Evolutionary conservation across 2,888 invertebrate species (phyloP).

Genomic region (Cremastinae sp.): DNA sequence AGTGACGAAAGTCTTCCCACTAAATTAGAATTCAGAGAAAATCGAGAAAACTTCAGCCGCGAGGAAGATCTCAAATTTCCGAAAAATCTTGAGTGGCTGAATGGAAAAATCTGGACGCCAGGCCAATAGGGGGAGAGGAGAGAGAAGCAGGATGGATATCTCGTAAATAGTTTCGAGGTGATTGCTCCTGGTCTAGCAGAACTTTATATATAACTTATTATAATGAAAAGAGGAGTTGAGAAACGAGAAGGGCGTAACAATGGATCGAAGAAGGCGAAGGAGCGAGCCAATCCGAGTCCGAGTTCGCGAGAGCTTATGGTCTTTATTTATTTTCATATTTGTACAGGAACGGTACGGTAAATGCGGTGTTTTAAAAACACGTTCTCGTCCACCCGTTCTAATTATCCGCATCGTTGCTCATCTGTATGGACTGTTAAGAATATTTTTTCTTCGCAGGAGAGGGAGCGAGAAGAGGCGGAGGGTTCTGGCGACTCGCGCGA

Average conservation of each 20-base stretch:
- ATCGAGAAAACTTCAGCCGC: constrained; percentile 27
- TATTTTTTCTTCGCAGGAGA: constrained; percentile 24
- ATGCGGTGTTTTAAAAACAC: constrained; percentile 27
- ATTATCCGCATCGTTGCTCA: constrained; percentile 51
- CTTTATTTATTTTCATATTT: too few species aligned
- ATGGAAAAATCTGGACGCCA: constrained; percentile 16
- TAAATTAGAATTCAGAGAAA: too few species aligned
- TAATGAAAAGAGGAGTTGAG: too few species aligned
- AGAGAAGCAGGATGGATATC: constrained; percentile 14
- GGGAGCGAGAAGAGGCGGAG: constrained; percentile 19
- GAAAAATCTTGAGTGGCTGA: not conserved
- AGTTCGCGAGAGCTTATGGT: too few species aligned
- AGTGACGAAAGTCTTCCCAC: too few species aligned
- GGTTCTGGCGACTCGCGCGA: constrained; percentile 45
- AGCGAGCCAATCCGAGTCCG: not conserved
- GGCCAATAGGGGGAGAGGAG: constrained; percentile 17
- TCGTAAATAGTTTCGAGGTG: constrained; percentile 47
- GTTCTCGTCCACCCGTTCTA: constrained; percentile 39
- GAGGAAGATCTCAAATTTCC: constrained; percentile 50
- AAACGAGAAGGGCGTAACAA: not conserved
- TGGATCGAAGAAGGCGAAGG: not conserved
- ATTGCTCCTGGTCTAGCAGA: constrained; percentile 35
- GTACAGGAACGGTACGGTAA: too few species aligned
- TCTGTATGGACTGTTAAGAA: constrained; percentile 35
- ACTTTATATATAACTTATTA: constrained; percentile 3